Conservation (phyloP, 2,888 invertebrate genomes). For the Dynastes grantii region DNA sequence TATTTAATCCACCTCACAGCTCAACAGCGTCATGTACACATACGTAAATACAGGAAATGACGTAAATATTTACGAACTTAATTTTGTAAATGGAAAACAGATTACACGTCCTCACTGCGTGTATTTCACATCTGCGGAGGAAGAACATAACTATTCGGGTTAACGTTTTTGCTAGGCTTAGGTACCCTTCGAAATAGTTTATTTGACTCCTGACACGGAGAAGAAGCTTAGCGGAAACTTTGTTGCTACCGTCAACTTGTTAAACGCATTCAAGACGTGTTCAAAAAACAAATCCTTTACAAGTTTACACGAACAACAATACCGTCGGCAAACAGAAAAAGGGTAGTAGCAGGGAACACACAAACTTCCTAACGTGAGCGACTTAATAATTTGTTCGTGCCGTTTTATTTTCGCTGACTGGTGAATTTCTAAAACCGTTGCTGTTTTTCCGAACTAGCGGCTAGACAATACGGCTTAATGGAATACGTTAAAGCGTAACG, state of each 20-base stretch:
- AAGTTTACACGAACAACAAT: constrained; percentile 57
- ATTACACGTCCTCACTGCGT: background rate
- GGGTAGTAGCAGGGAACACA: constrained; percentile 22
- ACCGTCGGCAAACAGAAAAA: constrained; percentile 51
- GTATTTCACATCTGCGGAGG: constrained; percentile 1
- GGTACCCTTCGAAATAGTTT: constrained; percentile 38
- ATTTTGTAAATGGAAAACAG: constrained; percentile 1
- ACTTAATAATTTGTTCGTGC: constrained; percentile 53
- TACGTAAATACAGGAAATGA: too few relatives aligned
- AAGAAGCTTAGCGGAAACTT: constrained; percentile 55
- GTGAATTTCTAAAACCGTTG: constrained; percentile 37
- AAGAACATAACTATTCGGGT: constrained; percentile 38
- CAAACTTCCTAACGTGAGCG: constrained; percentile 52
- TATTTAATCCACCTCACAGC: too few relatives aligned
- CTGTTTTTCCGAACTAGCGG: constrained; percentile 43
- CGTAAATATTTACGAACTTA: background rate
- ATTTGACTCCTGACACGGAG: constrained; percentile 46
- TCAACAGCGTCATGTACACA: too few relatives aligned
- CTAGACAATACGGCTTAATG: constrained; percentile 41
- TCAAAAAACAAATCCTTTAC: constrained; percentile 59
- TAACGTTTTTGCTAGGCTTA: constrained; percentile 34
- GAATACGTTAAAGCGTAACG: constrained; percentile 41
- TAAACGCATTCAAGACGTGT: constrained; percentile 57
- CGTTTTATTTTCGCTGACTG: constrained; percentile 48
- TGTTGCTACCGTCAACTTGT: constrained; percentile 54